Base-by-base conservation (phyloP, 2,113 vertebrate genomes). In the Salvelinus namaycush region DNA sequence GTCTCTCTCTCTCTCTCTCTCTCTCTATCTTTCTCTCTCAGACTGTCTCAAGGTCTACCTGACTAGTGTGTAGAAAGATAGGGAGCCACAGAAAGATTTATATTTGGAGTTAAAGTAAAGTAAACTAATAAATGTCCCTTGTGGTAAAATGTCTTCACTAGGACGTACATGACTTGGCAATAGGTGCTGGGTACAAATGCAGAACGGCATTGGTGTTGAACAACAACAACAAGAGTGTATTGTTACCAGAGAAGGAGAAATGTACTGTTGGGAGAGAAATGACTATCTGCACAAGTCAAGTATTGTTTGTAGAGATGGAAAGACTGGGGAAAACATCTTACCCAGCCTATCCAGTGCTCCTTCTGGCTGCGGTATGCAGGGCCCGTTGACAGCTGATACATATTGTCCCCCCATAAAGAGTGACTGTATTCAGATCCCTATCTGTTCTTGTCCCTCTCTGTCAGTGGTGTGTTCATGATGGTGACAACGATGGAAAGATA, bases 401-500 rank as follows among this genome's bases (percentile, higher is more conserved):
- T 86, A 79, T 73, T 81, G 67, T 89, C 84, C 80, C 66, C 76
- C 59, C 12, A 18, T 54, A 76, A 78, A 85, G 68, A 54, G 79
- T 74, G 57, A 79, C 49, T 59, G 49, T 29, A 14, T 60, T 62
- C 49, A n/a, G 70, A 65, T 29, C 65, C 65, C 24, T 26, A 31
- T 67, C 65, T 67, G 12, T 26, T 66, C 8, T 44, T 44, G 9
- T 44, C 39, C 39, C 39, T 44, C 7, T 39, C 39, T 44, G 39
- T 44, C 75, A 74, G 79, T 73, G 72, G 75, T 84, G 76, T 83
- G 79, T 85, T 85, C 79, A 74, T 79, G 84, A 68, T 86, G 79
- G 75, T 76, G 72, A 88, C 71, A 68, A 86, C 64, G 75, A 77
- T 81, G 81, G 80, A 80, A 81, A 83, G 79, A 88, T 66, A 71